Base-by-base conservation (phyloP, 2,888 invertebrate species). In the Fragum sueziense region DNA sequence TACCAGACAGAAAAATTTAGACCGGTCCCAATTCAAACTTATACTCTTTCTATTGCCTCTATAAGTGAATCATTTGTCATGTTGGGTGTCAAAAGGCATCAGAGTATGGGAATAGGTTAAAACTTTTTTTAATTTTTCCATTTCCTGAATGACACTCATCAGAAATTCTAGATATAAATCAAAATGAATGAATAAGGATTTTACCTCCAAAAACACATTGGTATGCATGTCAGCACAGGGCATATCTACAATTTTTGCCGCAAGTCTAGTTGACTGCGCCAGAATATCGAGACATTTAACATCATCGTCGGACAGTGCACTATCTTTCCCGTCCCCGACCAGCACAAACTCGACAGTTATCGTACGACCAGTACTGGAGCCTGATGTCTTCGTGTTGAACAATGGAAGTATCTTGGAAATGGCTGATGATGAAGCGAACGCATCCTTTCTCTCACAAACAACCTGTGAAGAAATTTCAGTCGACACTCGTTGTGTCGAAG, bases 191-290 rank as follows among this genome's bases (percentile, higher is more conserved):
- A n/a, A n/a, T n/a, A n/a, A 54, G 25, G n/a, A 22, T 22, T 90
- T 88, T 89, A 96, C 96, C 93, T 96, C 94, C 47, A 97, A 94
- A 89, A 97, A 97, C 81, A 95, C 94, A 90, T 96, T 95, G 0
- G 97, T 97, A 89, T 96, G 95, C 96, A 97, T 96, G 87, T 96
- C 95, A 90, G 96, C 97, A 91, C 97, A 96, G 0, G 98, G 97
- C 20, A 95, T 96, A 93, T 98, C 98, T 0, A 97, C 97, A 86
- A 97, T 96, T 86, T 95, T 95, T 0, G 97, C 97, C 0, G 97
- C 95, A 33, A 96, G 94, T 6, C 97, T 94, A 20, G 97, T 91
- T n/a, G 92, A 91, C 37, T 92, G 88, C 7, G 92, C 92, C 6
- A 91, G 85, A 31, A 88, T 87, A 27, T 84, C 84, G 29, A 94